A percentile compares a stretch with the other conserved stretches of the same genome.
phyloP scores from a whole-genome alignment of 2,113 vertebrate species.

The Microtus richardsoni region DNA sequence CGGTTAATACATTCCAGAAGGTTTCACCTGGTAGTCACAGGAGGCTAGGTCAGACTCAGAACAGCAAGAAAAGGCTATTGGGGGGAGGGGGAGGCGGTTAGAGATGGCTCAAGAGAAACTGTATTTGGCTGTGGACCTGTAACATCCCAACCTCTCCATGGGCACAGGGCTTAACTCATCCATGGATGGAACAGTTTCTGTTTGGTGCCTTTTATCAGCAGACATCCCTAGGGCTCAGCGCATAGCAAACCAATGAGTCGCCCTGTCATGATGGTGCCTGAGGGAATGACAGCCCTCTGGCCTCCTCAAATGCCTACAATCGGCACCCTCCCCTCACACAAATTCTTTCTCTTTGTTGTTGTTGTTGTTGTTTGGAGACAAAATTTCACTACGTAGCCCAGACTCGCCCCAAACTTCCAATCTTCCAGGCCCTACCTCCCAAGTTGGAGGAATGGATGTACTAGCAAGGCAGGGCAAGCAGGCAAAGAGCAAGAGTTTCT shows the following conservation, averaged over 20 bases:
- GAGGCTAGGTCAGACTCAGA: background rate
- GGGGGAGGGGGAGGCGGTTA: background rate
- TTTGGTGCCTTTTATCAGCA: too few species aligned
- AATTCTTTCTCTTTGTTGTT: background rate
- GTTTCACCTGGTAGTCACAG: background rate
- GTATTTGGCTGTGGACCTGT: background rate
- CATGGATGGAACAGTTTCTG: background rate
- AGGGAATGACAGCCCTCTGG: background rate
- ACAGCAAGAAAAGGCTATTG: background rate
- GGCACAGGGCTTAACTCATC: background rate
- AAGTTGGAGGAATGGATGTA: background rate
- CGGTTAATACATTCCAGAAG: background rate
- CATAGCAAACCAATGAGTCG: background rate
- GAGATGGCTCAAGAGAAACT: background rate
- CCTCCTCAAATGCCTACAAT: too few species aligned
- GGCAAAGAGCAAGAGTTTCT: background rate
- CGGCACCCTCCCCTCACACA: background rate
- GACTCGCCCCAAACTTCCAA: background rate
- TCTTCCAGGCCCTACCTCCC: background rate
- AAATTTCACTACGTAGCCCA: background rate
- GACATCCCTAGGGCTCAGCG: background rate
- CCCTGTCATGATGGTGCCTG: background rate
- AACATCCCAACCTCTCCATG: background rate
- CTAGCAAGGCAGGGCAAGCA: background rate
- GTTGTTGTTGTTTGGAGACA: background rate